Evolutionary conservation across 2,888 invertebrate species (phyloP).

Genomic region (Drosophila merina): DNA sequence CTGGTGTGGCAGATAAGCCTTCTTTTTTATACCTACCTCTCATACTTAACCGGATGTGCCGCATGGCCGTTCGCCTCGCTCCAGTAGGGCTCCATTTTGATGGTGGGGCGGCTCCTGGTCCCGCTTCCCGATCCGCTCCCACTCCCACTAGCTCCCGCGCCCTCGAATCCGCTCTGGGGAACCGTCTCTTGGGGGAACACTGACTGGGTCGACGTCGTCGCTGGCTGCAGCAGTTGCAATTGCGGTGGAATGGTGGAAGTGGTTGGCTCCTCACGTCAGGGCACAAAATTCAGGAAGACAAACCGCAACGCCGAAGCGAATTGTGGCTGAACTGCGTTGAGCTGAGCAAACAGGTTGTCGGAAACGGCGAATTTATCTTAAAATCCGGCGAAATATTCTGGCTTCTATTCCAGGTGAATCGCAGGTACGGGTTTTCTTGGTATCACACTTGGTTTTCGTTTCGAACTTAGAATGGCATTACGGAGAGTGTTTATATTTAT

Average conservation of each 20-base stretch:
- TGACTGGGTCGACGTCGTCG: slow-evolving; percentile 60
- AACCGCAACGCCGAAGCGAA: slow-evolving; percentile 60
- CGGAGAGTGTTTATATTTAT: slow-evolving; percentile 38
- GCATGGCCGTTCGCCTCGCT: slow-evolving; percentile 83
- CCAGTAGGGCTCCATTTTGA: slow-evolving; percentile 83
- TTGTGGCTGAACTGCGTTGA: slow-evolving; percentile 30
- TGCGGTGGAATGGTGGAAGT: slow-evolving; percentile 81
- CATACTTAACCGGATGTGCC: slow-evolving; percentile 84
- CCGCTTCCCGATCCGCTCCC: slow-evolving; percentile 23
- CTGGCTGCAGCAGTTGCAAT: slow-evolving; percentile 64
- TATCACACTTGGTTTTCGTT: slow-evolving; percentile 45
- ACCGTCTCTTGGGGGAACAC: slow-evolving; percentile 30
- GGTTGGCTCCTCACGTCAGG: slow-evolving; percentile 59
- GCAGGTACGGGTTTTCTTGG: slow-evolving; percentile 16
- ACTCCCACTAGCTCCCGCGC: slow-evolving; percentile 23
- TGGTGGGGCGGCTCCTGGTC: slow-evolving; percentile 24
- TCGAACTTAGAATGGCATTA: slow-evolving; percentile 65
- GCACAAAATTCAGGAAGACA: slow-evolving; percentile 43
- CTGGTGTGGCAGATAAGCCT: slow-evolving; percentile 13
- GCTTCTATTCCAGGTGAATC: slow-evolving; percentile 15
- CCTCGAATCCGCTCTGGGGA: slow-evolving; percentile 10
- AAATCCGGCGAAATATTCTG: slow-evolving; percentile 4
- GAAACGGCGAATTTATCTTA: slow-evolving; percentile 50
- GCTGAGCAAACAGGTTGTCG: slow-evolving; percentile 78
- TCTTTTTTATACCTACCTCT: slow-evolving; percentile 82